These are phyloP conservation scores for Caloenas nicobarica DNA, from an alignment of 2,113 vertebrate species.

Conservation along the genomic window DNA sequence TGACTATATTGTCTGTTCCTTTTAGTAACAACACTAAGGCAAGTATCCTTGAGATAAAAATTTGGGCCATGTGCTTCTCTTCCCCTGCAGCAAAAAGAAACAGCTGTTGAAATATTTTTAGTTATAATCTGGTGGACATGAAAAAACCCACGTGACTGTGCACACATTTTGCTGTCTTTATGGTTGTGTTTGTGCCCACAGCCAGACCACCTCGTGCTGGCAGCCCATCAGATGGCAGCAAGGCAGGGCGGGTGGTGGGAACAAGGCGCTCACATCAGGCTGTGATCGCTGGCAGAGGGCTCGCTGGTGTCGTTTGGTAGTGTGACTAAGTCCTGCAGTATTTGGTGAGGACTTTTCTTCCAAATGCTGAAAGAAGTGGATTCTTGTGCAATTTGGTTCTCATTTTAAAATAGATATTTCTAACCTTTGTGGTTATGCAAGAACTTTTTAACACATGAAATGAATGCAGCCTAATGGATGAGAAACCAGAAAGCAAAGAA, in stretches of 20 bases:
- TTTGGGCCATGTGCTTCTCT: background rate
- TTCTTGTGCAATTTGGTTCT: background rate
- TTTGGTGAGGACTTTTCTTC: background rate
- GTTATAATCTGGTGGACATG: background rate
- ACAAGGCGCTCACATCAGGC: background rate
- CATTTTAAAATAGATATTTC: background rate
- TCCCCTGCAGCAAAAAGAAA: conserved; percentile 11
- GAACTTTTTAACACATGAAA: background rate
- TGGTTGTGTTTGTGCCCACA: background rate
- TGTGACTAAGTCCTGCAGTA: background rate
- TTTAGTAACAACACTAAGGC: background rate
- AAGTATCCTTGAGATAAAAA: background rate
- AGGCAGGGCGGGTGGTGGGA: background rate
- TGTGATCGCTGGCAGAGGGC: background rate
- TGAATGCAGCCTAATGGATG: background rate
- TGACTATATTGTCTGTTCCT: background rate
- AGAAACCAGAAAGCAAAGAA: conserved; percentile 11
- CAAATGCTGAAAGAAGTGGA: background rate
- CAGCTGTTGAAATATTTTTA: conserved; percentile 19
- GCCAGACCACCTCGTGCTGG: background rate
- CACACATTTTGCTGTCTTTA: background rate
- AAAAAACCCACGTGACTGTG: background rate
- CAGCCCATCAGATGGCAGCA: background rate
- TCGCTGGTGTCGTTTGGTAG: background rate
- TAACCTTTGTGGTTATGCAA: background rate